phyloP scores from a whole-genome alignment of 1,140 invertebrate species.

The Linepithema humile region DNA sequence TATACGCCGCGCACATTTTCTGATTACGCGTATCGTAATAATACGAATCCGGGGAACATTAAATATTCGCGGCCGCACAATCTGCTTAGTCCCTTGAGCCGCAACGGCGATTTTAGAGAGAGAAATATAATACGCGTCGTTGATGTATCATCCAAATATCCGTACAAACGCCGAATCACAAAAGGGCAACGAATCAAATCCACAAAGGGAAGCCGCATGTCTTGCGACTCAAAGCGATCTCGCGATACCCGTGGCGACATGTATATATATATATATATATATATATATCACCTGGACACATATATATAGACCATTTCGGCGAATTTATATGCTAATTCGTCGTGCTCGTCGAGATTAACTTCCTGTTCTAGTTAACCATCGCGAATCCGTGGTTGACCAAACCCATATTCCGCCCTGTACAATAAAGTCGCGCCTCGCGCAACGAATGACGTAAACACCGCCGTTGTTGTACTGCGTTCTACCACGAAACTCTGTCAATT shows the following conservation, averaged over 20 bases:
- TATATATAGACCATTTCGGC: constrained; percentile 59
- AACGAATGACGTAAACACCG: constrained; percentile 50
- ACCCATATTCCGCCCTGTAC: background rate
- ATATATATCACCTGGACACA: too few relatives aligned
- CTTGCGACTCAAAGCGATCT: constrained; percentile 47
- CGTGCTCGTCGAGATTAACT: constrained; percentile 68
- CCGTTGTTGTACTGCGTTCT: background rate
- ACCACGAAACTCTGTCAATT: constrained; percentile 41
- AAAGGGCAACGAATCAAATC: constrained; percentile 10
- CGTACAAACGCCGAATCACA: background rate
- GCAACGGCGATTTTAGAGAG: background rate
- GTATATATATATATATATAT: too few relatives aligned
- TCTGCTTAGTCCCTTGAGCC: background rate
- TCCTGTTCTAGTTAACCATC: constrained; percentile 61
- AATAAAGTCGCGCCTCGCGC: constrained; percentile 51
- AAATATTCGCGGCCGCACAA: constrained; percentile 16
- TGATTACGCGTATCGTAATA: constrained; percentile 11
- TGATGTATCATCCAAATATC: background rate
- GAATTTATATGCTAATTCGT: constrained; percentile 72
- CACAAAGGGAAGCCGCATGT: constrained; percentile 34
- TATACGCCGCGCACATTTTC: background rate
- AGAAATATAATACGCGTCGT: constrained; percentile 8
- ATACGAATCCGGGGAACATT: background rate
- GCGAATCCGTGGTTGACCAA: background rate
- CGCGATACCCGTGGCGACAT: constrained; percentile 24